phyloP scores from a whole-genome alignment of 2,113 vertebrate species.

The Bettongia penicillata region DNA sequence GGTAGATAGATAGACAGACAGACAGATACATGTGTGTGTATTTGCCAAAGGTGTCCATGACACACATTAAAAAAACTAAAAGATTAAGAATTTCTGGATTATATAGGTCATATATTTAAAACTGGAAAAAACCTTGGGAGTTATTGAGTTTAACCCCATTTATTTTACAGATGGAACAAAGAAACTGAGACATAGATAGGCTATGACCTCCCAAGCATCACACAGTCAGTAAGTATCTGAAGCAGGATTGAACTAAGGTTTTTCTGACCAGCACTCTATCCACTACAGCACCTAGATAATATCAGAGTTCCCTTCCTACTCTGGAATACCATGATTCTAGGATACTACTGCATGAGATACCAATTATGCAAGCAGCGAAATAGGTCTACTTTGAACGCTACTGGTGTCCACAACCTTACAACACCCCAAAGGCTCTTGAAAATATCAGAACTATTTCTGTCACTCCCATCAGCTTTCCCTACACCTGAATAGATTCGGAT shows the following conservation, averaged over 20 bases:
- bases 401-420: not conserved
- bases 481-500: not conserved
- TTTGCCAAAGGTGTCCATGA: not conserved
- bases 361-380: not conserved
- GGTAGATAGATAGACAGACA: too few species aligned
- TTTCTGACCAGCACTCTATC: not conserved
- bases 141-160: not conserved
- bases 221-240: not conserved
- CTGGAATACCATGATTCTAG: not conserved
- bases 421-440: not conserved
- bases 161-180: not conserved
- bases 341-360: not conserved
- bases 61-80: not conserved
- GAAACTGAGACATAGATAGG: not conserved
- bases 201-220: not conserved
- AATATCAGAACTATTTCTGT: not conserved
- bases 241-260: not conserved
- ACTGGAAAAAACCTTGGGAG: not conserved
- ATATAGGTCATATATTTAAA: not conserved
- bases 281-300: not conserved
- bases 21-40: too few species aligned
- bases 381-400: not conserved
- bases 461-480: constrained; percentile 6
- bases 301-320: not conserved
- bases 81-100: not conserved